Percentiles rank a stretch among this genome's conserved stretches.
phyloP scores from a whole-genome alignment of 1,140 invertebrate species.

The Cataglyphis hispanica region DNA sequence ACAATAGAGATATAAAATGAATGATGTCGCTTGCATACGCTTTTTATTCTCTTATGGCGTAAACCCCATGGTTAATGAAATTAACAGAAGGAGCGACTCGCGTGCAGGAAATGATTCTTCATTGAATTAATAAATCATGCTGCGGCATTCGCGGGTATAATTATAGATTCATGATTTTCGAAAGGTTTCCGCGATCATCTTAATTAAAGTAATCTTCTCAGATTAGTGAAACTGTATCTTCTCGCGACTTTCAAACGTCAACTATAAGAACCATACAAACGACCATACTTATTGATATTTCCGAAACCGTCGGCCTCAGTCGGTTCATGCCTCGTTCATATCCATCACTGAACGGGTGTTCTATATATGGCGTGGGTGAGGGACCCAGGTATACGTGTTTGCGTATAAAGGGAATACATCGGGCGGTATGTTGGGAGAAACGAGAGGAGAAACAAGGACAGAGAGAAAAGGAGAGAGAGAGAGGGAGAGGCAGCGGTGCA shows the following conservation, averaged over 20 bases:
- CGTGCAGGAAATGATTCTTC: constrained; percentile 56
- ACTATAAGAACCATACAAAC: background rate
- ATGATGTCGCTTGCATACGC: constrained; percentile 2
- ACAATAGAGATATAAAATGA: constrained; percentile 30
- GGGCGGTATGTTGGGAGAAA: constrained; percentile 69
- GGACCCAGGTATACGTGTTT: constrained; percentile 71
- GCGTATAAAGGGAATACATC: constrained; percentile 78
- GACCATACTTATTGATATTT: constrained; percentile 10
- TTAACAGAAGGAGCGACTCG: constrained; percentile 59
- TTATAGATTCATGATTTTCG: constrained; percentile 31
- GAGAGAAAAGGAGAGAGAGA: constrained; percentile 62
- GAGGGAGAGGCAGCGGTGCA: constrained; percentile 73
- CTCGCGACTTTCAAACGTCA: background rate
- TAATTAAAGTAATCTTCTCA: constrained; percentile 22
- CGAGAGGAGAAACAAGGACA: background rate
- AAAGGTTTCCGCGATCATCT: background rate
- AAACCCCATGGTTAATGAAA: constrained; percentile 38
- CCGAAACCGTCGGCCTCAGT: background rate
- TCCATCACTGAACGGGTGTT: constrained; percentile 68
- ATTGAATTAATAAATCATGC: constrained; percentile 57
- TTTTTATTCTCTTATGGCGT: constrained; percentile 38
- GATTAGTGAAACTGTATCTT: constrained; percentile 20
- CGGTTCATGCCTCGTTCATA: constrained; percentile 62
- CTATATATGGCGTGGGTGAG: constrained; percentile 72
- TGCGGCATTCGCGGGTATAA: background rate